Evolutionary conservation across 2,797 vertebrate species (phyloP).

Genomic region (Anguilla pacifica): DNA sequence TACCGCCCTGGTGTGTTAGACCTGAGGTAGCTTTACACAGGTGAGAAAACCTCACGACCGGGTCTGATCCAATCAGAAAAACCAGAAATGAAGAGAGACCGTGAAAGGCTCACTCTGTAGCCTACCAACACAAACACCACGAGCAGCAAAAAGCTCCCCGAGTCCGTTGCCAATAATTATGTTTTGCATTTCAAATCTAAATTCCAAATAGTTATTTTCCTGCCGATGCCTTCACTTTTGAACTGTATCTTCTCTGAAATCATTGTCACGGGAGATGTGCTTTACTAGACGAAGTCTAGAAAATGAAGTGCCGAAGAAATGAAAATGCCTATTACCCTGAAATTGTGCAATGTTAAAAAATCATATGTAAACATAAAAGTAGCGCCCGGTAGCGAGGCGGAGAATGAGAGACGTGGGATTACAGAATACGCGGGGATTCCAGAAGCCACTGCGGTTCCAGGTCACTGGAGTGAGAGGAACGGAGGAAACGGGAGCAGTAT

Average conservation of each 20-base stretch:
- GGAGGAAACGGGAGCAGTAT: constrained; percentile 26
- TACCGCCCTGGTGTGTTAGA: constrained; percentile 59
- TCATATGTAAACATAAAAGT: background rate
- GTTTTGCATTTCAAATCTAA: background rate
- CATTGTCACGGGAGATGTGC: background rate
- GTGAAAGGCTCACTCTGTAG: constrained; percentile 24
- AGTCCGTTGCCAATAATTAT: background rate
- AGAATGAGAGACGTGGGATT: background rate
- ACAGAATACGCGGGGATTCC: background rate
- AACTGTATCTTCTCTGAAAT: background rate
- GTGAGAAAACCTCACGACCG: constrained; percentile 55
- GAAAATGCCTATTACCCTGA: background rate
- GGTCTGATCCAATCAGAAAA: constrained; percentile 38
- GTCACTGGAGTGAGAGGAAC: constrained; percentile 13
- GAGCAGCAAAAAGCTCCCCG: constrained; percentile 39
- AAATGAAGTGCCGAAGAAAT: background rate
- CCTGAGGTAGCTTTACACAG: constrained; percentile 58
- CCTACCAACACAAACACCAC: constrained; percentile 31
- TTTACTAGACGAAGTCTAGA: background rate
- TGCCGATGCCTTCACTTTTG: background rate
- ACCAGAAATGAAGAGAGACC: constrained; percentile 44
- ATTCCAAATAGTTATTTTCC: background rate
- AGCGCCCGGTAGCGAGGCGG: background rate
- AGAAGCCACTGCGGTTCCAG: constrained; percentile 12
- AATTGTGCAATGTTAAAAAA: background rate